phyloP scores from a whole-genome alignment of 2,888 invertebrate species.

The Ferdinandea cuprea region DNA sequence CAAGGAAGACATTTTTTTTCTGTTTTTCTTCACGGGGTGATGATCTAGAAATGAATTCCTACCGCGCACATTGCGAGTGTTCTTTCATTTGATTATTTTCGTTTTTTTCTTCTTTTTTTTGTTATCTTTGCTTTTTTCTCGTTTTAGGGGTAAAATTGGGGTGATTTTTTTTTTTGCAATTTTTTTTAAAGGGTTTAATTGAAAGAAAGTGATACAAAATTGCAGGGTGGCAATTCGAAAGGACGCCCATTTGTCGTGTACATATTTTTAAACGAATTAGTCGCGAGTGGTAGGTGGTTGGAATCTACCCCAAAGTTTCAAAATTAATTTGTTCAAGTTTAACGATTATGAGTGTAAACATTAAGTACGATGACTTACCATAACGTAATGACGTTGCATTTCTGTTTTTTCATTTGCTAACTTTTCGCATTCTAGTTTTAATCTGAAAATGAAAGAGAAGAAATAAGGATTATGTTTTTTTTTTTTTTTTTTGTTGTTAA shows the following conservation, averaged over 20 bases:
- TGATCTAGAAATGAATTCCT: constrained; percentile 41
- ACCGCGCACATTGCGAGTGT: constrained; percentile 37
- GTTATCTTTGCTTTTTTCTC: background rate
- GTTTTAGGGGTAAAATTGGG: constrained; percentile 32
- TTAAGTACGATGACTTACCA: constrained; percentile 88
- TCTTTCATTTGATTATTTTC: constrained; percentile 66
- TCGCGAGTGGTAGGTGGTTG: background rate
- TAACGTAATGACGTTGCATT: constrained; percentile 99
- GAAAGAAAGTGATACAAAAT: constrained; percentile 70
- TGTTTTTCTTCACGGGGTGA: constrained; percentile 55
- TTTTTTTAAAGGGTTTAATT: constrained; percentile 71
- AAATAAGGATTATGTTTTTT: background rate
- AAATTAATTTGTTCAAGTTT: constrained; percentile 5
- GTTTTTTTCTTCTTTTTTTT: constrained; percentile 12
- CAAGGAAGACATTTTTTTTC: constrained; percentile 28
- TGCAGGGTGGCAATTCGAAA: constrained; percentile 16
- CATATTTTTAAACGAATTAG: background rate
- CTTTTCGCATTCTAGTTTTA: constrained; percentile 99
- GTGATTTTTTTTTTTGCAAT: constrained; percentile 35
- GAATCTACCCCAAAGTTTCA: background rate
- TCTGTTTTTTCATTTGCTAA: constrained; percentile 98
- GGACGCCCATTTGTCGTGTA: no score
- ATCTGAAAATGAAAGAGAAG: constrained; percentile 86
- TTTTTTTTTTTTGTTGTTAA: no score
- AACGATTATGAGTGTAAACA: background rate